Percentiles rank a stretch among this genome's conserved stretches.
Conservation (phyloP, 2,888 invertebrate genomes). For the Ceriagrion tenellum region DNA sequence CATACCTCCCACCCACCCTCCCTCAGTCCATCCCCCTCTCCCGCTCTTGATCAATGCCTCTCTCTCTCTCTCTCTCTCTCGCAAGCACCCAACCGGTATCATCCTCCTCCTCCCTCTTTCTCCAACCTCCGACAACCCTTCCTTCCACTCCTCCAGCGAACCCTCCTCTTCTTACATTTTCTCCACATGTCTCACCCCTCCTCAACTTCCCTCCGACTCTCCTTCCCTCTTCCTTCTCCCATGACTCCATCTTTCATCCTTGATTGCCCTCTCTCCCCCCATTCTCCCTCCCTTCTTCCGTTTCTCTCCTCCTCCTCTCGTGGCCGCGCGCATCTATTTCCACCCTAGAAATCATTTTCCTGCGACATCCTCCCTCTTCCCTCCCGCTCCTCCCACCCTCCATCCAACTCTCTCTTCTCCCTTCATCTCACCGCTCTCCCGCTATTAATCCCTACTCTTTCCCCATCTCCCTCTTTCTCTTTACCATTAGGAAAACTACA, state of each 20-base stretch:
- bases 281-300: neutral
- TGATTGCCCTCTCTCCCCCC: neutral
- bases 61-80: too few relatives aligned
- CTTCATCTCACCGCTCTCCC: neutral
- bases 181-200: neutral
- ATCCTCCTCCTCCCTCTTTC: neutral
- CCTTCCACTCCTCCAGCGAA: neutral
- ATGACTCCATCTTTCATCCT: neutral
- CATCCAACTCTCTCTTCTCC: neutral
- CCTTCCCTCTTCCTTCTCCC: neutral
- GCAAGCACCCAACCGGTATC: slow-evolving; percentile 59
- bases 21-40: neutral
- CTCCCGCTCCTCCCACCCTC: neutral
- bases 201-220: too few relatives aligned
- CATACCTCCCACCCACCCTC: neutral
- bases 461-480: neutral
- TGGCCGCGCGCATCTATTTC: neutral
- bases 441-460: neutral
- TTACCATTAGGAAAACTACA: neutral
- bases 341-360: slow-evolving; percentile 1
- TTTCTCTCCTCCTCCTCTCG: slow-evolving; percentile 2
- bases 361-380: neutral
- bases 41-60: slow-evolving; percentile 56
- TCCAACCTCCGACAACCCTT: too few relatives aligned
- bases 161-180: neutral